Percentiles rank a stretch among this genome's conserved stretches.
phyloP scores from a whole-genome alignment of 2,888 invertebrate genomes.

The Pecten maximus region DNA sequence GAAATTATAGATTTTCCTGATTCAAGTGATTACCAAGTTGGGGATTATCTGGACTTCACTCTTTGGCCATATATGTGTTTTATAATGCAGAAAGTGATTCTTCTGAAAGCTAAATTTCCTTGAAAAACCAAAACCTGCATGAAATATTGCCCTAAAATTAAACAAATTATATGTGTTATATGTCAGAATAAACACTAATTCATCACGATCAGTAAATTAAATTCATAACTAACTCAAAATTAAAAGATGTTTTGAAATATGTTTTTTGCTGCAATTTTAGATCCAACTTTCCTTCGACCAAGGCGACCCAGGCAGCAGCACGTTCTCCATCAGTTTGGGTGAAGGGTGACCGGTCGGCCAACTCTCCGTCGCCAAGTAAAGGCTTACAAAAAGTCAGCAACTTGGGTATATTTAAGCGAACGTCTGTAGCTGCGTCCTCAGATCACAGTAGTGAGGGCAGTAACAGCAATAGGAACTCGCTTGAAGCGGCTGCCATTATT shows the following conservation, averaged over 20 bases:
- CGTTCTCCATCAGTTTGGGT: conserved; percentile 73
- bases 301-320: conserved; percentile 44
- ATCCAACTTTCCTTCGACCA: conserved; percentile 45
- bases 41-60: too few species aligned
- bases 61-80: too few species aligned
- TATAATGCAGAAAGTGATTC: too few species aligned
- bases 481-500: conserved; percentile 71
- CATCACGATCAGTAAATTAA: too few species aligned
- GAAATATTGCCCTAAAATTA: too few species aligned
- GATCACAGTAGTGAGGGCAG: conserved; percentile 53
- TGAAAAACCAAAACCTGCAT: too few species aligned
- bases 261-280: conserved; percentile 51
- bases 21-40: too few species aligned
- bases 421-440: conserved; percentile 51
- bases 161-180: too few species aligned
- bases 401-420: conserved; percentile 48
- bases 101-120: too few species aligned
- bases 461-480: conserved; percentile 70
- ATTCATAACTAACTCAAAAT: too few species aligned
- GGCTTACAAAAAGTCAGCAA: conserved; percentile 43
- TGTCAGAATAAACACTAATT: too few species aligned
- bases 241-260: conserved; percentile 21
- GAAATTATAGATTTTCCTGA: too few species aligned
- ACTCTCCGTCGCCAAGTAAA: conserved; percentile 54
- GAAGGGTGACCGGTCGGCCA: conserved; percentile 64